These are phyloP conservation scores for Phataginus tricuspis DNA, from an alignment of 2,797 vertebrate species.

Conservation along the genomic window DNA sequence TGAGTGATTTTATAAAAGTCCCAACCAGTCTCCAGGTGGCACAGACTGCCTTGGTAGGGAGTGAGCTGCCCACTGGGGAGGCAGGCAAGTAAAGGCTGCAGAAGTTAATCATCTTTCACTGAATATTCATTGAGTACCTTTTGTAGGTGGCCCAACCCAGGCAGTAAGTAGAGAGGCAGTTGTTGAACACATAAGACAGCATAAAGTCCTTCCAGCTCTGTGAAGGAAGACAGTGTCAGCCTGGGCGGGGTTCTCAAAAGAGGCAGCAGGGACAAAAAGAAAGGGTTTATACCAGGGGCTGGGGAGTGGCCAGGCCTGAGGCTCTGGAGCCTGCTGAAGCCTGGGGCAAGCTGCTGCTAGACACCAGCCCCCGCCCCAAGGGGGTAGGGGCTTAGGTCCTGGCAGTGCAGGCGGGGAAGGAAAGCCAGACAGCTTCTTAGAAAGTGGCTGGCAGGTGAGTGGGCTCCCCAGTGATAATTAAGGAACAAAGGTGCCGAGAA, in stretches of 20 bases:
- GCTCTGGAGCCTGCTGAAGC: slow-evolving; percentile 6
- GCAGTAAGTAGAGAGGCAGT: not conserved
- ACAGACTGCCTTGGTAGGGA: not conserved
- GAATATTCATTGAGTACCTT: slow-evolving; percentile 6
- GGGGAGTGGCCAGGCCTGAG: not conserved
- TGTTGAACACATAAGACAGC: not conserved
- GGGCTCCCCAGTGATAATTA: slow-evolving; percentile 82
- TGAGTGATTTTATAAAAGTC: not conserved
- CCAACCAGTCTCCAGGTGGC: not conserved
- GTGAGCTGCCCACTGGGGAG: not conserved
- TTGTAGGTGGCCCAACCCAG: not conserved
- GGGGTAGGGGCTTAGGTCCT: slow-evolving; percentile 29
- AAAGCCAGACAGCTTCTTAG: slow-evolving; percentile 81
- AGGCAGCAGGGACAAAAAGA: not conserved
- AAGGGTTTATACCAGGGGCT: not conserved
- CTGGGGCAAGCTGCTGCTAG: slow-evolving; percentile 53
- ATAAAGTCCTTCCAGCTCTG: not conserved
- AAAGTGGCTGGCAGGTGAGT: slow-evolving; percentile 81
- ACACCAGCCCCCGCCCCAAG: not conserved
- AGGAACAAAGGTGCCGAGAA: slow-evolving; percentile 82
- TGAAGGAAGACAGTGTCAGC: not conserved
- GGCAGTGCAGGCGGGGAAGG: slow-evolving; percentile 49
- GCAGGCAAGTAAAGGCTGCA: slow-evolving; percentile 12
- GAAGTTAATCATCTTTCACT: not conserved
- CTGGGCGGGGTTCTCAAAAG: not conserved